Evolutionary conservation across 1,140 invertebrate genomes (phyloP).

Genomic region (Diuraphis noxia): DNA sequence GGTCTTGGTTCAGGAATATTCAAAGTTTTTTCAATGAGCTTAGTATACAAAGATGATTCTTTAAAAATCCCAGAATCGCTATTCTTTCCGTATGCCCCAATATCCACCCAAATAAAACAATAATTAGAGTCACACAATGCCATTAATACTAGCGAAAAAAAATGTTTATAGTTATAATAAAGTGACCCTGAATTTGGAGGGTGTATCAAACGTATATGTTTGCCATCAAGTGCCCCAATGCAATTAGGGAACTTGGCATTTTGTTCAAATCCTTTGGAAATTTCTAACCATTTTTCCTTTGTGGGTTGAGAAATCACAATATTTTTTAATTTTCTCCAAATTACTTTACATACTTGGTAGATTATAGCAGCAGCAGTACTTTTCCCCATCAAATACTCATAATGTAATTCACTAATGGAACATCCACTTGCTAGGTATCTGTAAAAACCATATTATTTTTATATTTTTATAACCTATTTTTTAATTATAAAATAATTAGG

Average conservation of each 20-base stretch:
- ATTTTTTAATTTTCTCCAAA: constrained; percentile 55
- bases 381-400: constrained; percentile 56
- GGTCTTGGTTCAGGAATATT: constrained; percentile 15
- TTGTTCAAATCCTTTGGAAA: constrained; percentile 39
- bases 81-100: constrained; percentile 55
- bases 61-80: constrained; percentile 54
- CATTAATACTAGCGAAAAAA: not conserved
- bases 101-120: constrained; percentile 52
- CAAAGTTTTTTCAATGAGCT: constrained; percentile 25
- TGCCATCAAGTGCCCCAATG: constrained; percentile 4
- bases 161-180: constrained; percentile 55
- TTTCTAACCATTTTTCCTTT: constrained; percentile 53
- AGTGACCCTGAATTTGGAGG: constrained; percentile 48
- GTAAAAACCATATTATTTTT: constrained; percentile 24
- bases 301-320: constrained; percentile 55
- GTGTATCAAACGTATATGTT: constrained; percentile 47
- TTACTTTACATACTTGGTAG: constrained; percentile 54
- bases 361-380: constrained; percentile 56
- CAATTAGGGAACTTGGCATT: constrained; percentile 21
- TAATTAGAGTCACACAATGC: constrained; percentile 29
- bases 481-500: constrained; percentile 4
- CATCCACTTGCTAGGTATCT: constrained; percentile 57
- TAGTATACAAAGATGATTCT: constrained; percentile 25
- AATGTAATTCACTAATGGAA: constrained; percentile 47
- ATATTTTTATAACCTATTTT: constrained; percentile 12